Evolutionary conservation across 37 sponge, comb jelly and placozoan genomes (phyloP).

Genomic region (Beroe ovata): DNA sequence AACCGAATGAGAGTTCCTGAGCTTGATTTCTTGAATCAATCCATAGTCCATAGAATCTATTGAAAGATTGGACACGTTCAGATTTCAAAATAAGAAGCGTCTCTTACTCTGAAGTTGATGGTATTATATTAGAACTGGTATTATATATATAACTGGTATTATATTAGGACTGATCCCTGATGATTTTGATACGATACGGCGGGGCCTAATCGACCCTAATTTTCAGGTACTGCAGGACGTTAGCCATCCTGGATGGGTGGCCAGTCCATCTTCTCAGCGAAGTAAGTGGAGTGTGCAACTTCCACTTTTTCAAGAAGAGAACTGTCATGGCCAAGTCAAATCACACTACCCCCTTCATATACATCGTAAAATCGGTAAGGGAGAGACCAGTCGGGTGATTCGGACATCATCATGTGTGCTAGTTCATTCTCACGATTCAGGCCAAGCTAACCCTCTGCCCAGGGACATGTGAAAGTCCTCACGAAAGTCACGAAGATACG

Average conservation of each 20-base stretch:
- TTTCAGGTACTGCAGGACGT: conserved; percentile 54
- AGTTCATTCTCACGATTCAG: too few relatives aligned
- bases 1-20: too few relatives aligned
- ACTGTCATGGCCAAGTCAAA: conserved; percentile 65
- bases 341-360: conserved; percentile 57
- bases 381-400: too few relatives aligned
- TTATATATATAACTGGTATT: too few relatives aligned
- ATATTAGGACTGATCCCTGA: too few relatives aligned
- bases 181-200: too few relatives aligned
- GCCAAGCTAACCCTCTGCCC: neutral
- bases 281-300: conserved; percentile 48
- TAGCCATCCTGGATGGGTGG: conserved; percentile 10
- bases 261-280: conserved; percentile 37
- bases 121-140: too few relatives aligned
- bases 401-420: too few relatives aligned
- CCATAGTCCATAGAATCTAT: too few relatives aligned
- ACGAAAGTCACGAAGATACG: conserved; percentile 56
- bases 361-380: conserved; percentile 60
- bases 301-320: conserved; percentile 52
- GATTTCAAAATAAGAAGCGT: neutral
- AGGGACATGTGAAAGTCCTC: conserved; percentile 34
- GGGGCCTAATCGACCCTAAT: too few relatives aligned
- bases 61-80: neutral
- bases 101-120: neutral
- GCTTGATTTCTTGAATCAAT: too few relatives aligned